Conservation (phyloP, 2,888 invertebrate genomes). For the Apamea sordens region DNA sequence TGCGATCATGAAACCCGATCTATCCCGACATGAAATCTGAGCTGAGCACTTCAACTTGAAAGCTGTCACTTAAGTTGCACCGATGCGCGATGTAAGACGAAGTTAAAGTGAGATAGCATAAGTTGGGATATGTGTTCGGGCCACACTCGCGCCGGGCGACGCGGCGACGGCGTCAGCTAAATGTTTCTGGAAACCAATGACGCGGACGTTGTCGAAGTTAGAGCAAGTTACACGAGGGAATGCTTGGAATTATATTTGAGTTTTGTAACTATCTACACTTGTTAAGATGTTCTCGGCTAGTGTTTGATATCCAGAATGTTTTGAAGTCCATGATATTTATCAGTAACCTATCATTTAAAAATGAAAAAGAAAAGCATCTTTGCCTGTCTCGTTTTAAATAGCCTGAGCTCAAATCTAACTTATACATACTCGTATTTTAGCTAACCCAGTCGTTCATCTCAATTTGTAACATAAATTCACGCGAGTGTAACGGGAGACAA, state of each 20-base stretch:
- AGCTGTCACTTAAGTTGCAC: slow-evolving; percentile 44
- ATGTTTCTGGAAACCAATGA: slow-evolving; percentile 30
- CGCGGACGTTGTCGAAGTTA: slow-evolving; percentile 20
- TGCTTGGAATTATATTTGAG: slow-evolving; percentile 19
- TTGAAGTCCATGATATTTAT: neutral
- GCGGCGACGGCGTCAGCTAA: slow-evolving; percentile 28
- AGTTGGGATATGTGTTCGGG: slow-evolving; percentile 39
- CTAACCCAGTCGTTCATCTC: neutral
- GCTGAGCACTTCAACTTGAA: slow-evolving; percentile 49
- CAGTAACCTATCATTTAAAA: neutral
- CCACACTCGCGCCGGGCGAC: neutral
- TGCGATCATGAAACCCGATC: slow-evolving; percentile 27
- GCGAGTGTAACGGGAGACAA: neutral
- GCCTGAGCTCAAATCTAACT: too few species aligned
- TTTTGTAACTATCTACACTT: neutral
- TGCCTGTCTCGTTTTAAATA: neutral
- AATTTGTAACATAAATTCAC: too few species aligned
- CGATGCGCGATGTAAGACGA: slow-evolving; percentile 35
- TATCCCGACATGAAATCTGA: slow-evolving; percentile 48
- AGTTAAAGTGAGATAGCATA: slow-evolving; percentile 42
- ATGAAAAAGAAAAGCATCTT: neutral
- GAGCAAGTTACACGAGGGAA: slow-evolving; percentile 10
- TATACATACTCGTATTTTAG: neutral
- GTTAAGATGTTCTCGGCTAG: neutral
- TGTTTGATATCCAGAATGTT: neutral